Evolutionary conservation across 2,113 vertebrate genomes (phyloP).

Genomic region (Rutilus rutilus): DNA sequence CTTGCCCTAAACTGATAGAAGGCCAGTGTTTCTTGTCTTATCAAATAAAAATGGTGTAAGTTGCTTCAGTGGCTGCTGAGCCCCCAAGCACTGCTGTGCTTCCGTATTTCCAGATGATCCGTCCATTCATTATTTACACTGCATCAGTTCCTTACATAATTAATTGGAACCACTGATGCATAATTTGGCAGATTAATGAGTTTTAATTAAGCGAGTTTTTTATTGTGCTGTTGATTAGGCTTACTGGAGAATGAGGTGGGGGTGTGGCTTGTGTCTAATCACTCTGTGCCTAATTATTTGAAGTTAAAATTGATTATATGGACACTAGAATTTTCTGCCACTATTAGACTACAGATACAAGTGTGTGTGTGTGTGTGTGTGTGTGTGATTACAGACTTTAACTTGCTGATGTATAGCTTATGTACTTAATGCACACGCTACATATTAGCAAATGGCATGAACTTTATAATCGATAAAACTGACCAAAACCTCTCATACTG

Average conservation of each 20-base stretch:
- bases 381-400: neutral
- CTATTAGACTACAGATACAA: neutral
- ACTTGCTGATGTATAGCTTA: neutral
- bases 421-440: neutral
- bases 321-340: neutral
- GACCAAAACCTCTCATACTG: too few relatives aligned
- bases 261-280: slow-evolving; percentile 60
- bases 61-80: neutral
- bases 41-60: neutral
- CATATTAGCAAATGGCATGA: neutral
- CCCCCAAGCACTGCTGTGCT: slow-evolving; percentile 10
- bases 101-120: slow-evolving; percentile 31
- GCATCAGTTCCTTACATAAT: slow-evolving; percentile 69
- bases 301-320: slow-evolving; percentile 48
- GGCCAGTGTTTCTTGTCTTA: neutral
- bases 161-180: slow-evolving; percentile 68
- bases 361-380: neutral
- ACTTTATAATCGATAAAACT: neutral
- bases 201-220: slow-evolving; percentile 70
- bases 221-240: slow-evolving; percentile 67
- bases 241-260: slow-evolving; percentile 44
- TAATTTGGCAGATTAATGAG: slow-evolving; percentile 69
- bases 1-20: neutral
- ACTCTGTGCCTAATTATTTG: slow-evolving; percentile 58
- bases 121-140: slow-evolving; percentile 64